phyloP scores from a whole-genome alignment of 2,888 invertebrate genomes.

The Aporophyla nigra region DNA sequence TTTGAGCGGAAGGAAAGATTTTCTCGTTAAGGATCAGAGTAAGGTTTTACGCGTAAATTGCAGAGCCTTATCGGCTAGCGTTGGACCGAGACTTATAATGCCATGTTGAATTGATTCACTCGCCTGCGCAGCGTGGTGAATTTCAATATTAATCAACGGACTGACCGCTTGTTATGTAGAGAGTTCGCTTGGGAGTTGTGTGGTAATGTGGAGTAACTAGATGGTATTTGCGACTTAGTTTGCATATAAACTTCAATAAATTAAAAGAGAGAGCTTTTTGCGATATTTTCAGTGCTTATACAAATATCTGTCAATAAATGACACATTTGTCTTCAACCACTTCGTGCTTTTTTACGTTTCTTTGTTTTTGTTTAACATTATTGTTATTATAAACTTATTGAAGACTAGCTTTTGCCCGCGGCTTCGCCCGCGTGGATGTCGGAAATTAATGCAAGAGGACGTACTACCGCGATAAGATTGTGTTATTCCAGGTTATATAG shows the following conservation, averaged over 20 bases:
- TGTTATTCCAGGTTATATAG: no score
- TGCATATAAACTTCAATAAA: background rate
- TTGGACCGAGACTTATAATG: slow-evolving; percentile 53
- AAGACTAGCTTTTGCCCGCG: no score
- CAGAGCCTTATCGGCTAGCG: slow-evolving; percentile 50
- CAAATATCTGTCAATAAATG: no score
- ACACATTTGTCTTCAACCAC: no score
- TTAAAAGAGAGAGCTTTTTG: no score
- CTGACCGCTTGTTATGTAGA: slow-evolving; percentile 9
- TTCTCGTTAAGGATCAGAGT: slow-evolving; percentile 51
- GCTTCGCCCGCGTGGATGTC: no score
- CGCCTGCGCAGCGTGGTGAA: slow-evolving; percentile 41
- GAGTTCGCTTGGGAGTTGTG: slow-evolving; percentile 10
- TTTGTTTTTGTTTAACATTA: no score
- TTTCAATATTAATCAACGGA: slow-evolving; percentile 54
- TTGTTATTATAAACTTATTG: no score
- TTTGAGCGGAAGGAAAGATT: slow-evolving; percentile 60
- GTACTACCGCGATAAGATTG: no score
- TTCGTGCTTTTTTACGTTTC: no score
- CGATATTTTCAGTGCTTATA: no score
- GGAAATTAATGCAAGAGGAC: no score
- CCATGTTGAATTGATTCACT: slow-evolving; percentile 72
- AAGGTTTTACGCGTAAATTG: slow-evolving; percentile 55
- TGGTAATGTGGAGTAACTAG: slow-evolving; percentile 18
- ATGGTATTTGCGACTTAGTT: background rate